Conservation (phyloP, 1,140 invertebrate species). For the Scaptomyza hsui region DNA sequence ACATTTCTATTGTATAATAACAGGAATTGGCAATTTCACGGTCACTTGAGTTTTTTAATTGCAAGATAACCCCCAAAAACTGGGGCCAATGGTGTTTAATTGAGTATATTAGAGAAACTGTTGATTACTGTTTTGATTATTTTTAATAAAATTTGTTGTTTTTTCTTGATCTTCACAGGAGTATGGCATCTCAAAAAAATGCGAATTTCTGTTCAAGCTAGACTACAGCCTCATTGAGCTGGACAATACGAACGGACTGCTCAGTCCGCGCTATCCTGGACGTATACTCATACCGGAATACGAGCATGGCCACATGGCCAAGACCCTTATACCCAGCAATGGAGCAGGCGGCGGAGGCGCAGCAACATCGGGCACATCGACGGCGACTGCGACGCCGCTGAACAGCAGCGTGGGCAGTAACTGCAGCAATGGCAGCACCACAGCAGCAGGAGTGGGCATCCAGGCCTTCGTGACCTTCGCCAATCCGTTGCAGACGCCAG, state of each 20-base stretch:
- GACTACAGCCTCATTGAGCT: conserved; percentile 88
- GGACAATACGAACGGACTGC: conserved; percentile 88
- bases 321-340: conserved; percentile 64
- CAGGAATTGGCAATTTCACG: conserved; percentile 41
- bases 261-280: conserved; percentile 91
- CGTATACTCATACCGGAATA: conserved; percentile 89
- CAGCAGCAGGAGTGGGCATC: conserved; percentile 53
- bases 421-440: conserved; percentile 43
- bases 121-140: too few species aligned
- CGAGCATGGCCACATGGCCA: conserved; percentile 85
- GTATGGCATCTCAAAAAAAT: conserved; percentile 87
- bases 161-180: conserved; percentile 83
- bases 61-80: conserved; percentile 32
- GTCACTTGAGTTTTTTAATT: conserved; percentile 24
- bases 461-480: conserved; percentile 78
- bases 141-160: neutral
- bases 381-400: conserved; percentile 58
- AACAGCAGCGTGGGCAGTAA: conserved; percentile 58
- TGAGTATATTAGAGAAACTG: too few species aligned
- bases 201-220: conserved; percentile 86
- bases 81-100: conserved; percentile 20
- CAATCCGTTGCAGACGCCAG: conserved; percentile 51
- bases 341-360: conserved; percentile 29
- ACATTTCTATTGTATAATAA: conserved; percentile 24
- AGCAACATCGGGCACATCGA: conserved; percentile 54